Percentiles rank a stretch among this genome's conserved stretches.
Evolutionary conservation across 2,797 vertebrate species (phyloP).

Genomic region (Acridotheres tristis): DNA sequence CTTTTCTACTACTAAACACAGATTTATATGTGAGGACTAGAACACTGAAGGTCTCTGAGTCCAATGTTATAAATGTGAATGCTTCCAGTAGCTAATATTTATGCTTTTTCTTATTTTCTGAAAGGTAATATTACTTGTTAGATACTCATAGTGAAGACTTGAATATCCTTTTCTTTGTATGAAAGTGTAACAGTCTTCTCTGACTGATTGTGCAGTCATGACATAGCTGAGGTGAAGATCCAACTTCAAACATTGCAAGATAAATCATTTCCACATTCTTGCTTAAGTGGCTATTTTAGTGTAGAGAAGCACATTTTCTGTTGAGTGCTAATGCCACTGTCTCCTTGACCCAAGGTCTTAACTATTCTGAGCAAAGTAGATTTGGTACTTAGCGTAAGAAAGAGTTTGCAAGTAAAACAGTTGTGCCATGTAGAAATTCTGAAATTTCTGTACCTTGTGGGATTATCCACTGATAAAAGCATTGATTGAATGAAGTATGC

Average conservation of each 20-base stretch:
- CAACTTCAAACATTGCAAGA: constrained; percentile 82
- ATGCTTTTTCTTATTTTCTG: constrained; percentile 66
- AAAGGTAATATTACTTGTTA: constrained; percentile 54
- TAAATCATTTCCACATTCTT: constrained; percentile 91
- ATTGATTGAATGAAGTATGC: background rate
- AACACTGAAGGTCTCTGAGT: constrained; percentile 18
- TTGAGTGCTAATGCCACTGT: constrained; percentile 74
- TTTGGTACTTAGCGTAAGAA: constrained; percentile 73
- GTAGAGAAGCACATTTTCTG: constrained; percentile 86
- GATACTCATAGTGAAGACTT: constrained; percentile 16
- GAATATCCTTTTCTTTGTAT: constrained; percentile 63
- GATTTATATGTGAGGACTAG: constrained; percentile 21
- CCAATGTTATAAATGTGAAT: constrained; percentile 22
- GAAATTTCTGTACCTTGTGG: background rate
- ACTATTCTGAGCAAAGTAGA: constrained; percentile 83
- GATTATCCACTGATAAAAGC: background rate
- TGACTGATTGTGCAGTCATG: constrained; percentile 79
- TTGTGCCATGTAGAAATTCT: background rate
- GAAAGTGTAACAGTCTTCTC: constrained; percentile 71
- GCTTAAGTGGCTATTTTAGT: constrained; percentile 92
- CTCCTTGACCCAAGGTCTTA: constrained; percentile 88
- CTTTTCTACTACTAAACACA: constrained; percentile 10
- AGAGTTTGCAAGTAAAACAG: constrained; percentile 68
- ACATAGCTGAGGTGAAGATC: constrained; percentile 75
- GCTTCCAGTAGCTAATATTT: constrained; percentile 52